Evolutionary conservation across 30 jellyfish, hydroid and myxozoan genomes (phyloP), one percentile per base, ranked within the genome.

Genomic region (Chironex yamaguchii): DNA sequence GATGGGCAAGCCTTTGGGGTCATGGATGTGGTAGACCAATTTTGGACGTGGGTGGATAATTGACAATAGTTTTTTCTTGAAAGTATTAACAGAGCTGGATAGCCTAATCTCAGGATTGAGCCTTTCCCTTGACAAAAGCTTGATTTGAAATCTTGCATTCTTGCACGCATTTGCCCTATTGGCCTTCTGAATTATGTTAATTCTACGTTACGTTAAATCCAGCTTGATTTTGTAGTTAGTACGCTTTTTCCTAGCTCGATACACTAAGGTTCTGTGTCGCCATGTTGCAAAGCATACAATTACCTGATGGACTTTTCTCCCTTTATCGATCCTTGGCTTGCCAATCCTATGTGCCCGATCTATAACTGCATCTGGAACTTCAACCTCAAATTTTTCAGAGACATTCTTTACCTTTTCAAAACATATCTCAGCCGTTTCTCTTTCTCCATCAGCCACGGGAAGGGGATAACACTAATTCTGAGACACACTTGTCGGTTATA

Each of bases 81-180:
- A 51, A 3, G 58, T 76, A 62, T 52, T 76, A 26, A 76, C 88
- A 49, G 50, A 79, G 81, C 70, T 34, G 71, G 90, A 79, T n/a
- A 53, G 71, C 50, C 81, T 54, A 54, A 58, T 54, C 65, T 79
- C 81, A 52, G 69, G 90, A 29, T 33, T 53, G 1, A 53, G 81
- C 51, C 66, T 62, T 36, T 58, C 90, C 90, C 89, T 21, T 67
- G 80, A 34, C 62, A 76, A 52, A 76, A 76, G 54, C 80, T 76
- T 32, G 89, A 76, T 76, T 52, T 76, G 35, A 76, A 76, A 20
- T 27, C 35, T 52, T 52, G 24, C 79, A 68, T 24, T 52, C 79
- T 53, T n/a, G n/a, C n/a, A n/a, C n/a, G n/a, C n/a, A n/a, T n/a
- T n/a, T n/a, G n/a, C n/a, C n/a, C n/a, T n/a, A n/a, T n/a, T n/a